A percentile compares a stretch with the other conserved stretches of the same genome.
phyloP scores from a whole-genome alignment of 1,140 invertebrate species.

The Orchesella cincta region DNA sequence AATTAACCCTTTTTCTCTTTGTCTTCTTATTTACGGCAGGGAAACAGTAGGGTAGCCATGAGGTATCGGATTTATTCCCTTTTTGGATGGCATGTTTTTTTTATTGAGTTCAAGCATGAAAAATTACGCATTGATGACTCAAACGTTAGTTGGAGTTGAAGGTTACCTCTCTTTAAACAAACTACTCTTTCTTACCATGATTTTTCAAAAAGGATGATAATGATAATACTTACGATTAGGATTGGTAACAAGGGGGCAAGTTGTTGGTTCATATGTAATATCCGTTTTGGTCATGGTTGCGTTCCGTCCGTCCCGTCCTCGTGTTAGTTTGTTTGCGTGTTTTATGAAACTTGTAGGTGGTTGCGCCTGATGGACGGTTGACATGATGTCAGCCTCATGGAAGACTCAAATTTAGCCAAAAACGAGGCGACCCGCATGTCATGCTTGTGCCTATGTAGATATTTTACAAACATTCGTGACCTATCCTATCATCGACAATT shows the following conservation, averaged over 20 bases:
- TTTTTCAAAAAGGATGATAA: too few species aligned
- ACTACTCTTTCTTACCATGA: too few species aligned
- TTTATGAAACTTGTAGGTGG: constrained; percentile 9
- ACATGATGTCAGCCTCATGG: not conserved
- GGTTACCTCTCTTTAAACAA: too few species aligned
- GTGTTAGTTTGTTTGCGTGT: too few species aligned
- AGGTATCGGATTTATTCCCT: not conserved
- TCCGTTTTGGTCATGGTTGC: too few species aligned
- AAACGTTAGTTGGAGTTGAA: not conserved
- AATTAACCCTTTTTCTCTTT: not conserved
- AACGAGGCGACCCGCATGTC: not conserved
- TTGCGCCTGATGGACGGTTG: not conserved
- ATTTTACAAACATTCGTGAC: too few species aligned
- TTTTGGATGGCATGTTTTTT: too few species aligned
- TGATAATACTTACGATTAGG: too few species aligned
- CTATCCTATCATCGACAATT: not conserved
- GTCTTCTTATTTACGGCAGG: not conserved
- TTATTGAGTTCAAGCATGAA: not conserved
- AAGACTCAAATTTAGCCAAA: not conserved
- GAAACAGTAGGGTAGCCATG: not conserved
- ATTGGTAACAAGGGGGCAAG: too few species aligned
- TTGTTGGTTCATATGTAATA: too few species aligned
- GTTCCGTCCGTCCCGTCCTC: too few species aligned
- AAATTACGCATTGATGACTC: not conserved
- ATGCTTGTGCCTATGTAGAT: not conserved